Percentiles rank a stretch among this genome's conserved stretches.
phyloP scores from a whole-genome alignment of 1,140 invertebrate species.

The Pseudachorutes palmiensis region DNA sequence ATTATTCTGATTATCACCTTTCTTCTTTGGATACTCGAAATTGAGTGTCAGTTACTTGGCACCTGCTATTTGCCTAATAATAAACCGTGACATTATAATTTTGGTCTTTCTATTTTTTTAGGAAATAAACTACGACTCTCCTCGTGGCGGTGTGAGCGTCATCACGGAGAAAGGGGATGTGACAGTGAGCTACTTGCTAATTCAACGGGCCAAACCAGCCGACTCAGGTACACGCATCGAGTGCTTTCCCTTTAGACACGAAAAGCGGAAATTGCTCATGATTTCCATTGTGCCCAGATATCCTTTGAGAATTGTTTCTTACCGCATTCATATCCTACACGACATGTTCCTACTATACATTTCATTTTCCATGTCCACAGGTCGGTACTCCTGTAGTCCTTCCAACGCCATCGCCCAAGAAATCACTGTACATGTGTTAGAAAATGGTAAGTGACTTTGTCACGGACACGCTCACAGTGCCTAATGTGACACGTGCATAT shows the following conservation, averaged over 20 bases:
- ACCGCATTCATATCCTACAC: neutral
- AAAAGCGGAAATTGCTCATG: too few species aligned
- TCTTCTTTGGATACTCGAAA: too few species aligned
- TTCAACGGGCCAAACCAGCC: slow-evolving; percentile 65
- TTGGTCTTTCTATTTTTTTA: slow-evolving; percentile 24
- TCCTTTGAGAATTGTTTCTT: too few species aligned
- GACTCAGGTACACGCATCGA: slow-evolving; percentile 59
- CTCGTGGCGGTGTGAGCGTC: slow-evolving; percentile 43
- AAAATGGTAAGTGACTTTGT: slow-evolving; percentile 63
- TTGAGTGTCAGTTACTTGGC: too few species aligned
- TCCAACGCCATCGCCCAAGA: slow-evolving; percentile 62
- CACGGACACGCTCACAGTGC: slow-evolving; percentile 17
- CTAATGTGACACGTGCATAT: slow-evolving; percentile 9
- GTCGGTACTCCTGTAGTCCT: slow-evolving; percentile 46
- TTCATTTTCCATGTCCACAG: neutral
- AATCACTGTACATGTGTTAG: slow-evolving; percentile 76
- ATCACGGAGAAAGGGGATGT: slow-evolving; percentile 43
- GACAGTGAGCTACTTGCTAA: slow-evolving; percentile 45
- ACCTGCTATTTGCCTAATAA: too few species aligned
- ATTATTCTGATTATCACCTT: too few species aligned
- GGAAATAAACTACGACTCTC: slow-evolving; percentile 45
- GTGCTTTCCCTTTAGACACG: neutral
- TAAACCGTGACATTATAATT: too few species aligned
- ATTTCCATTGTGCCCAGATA: too few species aligned
- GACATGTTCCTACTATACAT: neutral